Evolutionary conservation across 2,113 vertebrate genomes (phyloP).

Genomic region (Oxyruncus cristatus): DNA sequence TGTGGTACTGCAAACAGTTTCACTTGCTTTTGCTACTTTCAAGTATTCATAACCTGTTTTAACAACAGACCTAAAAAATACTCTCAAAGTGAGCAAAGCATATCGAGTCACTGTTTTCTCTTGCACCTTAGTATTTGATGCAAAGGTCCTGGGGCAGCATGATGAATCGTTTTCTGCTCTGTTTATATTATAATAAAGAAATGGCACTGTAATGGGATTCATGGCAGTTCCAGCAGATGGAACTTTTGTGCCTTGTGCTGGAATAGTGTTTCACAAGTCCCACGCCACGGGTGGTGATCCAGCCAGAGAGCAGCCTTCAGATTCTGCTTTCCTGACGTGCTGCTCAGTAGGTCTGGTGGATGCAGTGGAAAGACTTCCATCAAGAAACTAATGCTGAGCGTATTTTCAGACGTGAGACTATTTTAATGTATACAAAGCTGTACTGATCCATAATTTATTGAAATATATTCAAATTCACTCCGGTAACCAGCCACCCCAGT

Average conservation of each 20-base stretch:
- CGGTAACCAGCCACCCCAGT: constrained; percentile 71
- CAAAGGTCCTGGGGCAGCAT: background rate
- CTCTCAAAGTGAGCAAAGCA: background rate
- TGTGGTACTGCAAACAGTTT: background rate
- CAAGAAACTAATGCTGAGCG: background rate
- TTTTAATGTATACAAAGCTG: constrained; percentile 84
- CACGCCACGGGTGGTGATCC: background rate
- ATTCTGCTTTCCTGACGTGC: background rate
- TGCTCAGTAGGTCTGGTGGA: background rate
- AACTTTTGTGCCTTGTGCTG: background rate
- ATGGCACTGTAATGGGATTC: background rate
- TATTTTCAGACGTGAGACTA: background rate
- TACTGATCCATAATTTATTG: constrained; percentile 43
- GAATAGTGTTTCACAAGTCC: background rate
- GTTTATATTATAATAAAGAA: background rate
- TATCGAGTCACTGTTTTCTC: background rate
- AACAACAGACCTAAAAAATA: background rate
- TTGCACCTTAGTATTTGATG: background rate
- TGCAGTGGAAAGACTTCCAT: background rate
- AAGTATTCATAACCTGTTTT: background rate
- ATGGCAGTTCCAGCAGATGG: background rate
- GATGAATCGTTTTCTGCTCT: background rate
- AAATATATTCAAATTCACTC: constrained; percentile 74
- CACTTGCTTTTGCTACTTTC: background rate
- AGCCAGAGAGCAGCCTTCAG: background rate